These are phyloP conservation scores for Silurus glanis DNA, from an alignment of 2,113 vertebrate genomes.

Conservation along the genomic window DNA sequence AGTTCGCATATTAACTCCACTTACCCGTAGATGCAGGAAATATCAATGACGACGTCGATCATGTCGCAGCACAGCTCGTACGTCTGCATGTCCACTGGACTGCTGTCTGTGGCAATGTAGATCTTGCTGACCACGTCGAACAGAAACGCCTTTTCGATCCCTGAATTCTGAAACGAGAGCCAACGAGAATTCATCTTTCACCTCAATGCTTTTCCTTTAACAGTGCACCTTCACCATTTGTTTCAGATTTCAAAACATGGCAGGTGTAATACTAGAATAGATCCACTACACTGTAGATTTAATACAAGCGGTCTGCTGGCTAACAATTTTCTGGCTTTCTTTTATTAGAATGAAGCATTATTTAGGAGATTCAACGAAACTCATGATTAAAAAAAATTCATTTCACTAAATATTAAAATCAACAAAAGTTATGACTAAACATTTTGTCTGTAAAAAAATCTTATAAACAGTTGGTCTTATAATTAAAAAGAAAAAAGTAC, in stretches of 20 bases:
- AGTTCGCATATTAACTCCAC: conserved; percentile 34
- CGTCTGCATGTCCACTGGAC: conserved; percentile 98
- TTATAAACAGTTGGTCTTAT: no score
- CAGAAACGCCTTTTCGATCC: conserved; percentile 98
- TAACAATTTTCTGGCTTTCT: neutral
- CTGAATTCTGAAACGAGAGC: conserved; percentile 86
- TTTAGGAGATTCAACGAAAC: neutral
- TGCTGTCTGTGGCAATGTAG: conserved; percentile 99
- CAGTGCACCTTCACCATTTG: conserved; percentile 9
- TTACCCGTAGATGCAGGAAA: conserved; percentile 99
- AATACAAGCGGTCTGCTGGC: neutral
- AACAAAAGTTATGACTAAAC: no score
- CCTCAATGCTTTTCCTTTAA: neutral
- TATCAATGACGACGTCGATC: conserved; percentile 99
- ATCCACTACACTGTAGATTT: neutral
- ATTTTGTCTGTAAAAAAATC: no score
- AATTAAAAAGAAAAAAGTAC: neutral
- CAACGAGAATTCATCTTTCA: conserved; percentile 4
- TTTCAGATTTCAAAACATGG: neutral
- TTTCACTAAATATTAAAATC: no score
- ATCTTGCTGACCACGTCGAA: conserved; percentile 99
- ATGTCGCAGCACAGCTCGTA: conserved; percentile 98
- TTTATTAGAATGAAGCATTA: neutral
- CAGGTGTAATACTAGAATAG: neutral
- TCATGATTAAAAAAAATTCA: no score